Evolutionary conservation across 1,140 invertebrate genomes (phyloP), one percentile per base, ranked within the genome.

Genomic region (Sinella curviseta): DNA sequence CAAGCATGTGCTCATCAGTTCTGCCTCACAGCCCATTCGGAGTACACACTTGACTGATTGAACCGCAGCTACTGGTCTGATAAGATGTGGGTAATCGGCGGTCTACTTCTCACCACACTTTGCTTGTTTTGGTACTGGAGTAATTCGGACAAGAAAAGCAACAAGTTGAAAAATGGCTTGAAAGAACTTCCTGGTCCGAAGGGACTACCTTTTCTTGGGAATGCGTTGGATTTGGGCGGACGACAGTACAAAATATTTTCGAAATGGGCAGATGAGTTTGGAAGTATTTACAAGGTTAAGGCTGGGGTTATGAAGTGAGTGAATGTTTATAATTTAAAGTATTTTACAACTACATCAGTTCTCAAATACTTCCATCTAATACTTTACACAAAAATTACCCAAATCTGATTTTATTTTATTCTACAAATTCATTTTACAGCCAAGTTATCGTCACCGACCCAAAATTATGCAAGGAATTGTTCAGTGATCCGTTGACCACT

Each of bases 381-480:
- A n/a, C n/a, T n/a, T n/a, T n/a, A n/a, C n/a, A n/a, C n/a, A n/a
- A n/a, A n/a, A n/a, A n/a, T n/a, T n/a, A n/a, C n/a, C n/a, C n/a
- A n/a, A n/a, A n/a, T n/a, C n/a, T n/a, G n/a, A n/a, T n/a, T n/a
- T n/a, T n/a, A n/a, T n/a, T n/a, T n/a, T n/a, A n/a, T n/a, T n/a
- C n/a, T 48, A 48, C 20, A 12, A 48, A 48, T 12, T 12, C 39
- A 48, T 48, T 48, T 48, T 48, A n/a, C n/a, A n/a, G n/a, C n/a
- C n/a, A n/a, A n/a, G 55, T 74, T 14, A 36, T 74, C 14, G 31
- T 74, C 30, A 30, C 70, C 24, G 70, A 74, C 30, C 70, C 30
- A 4, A 74, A 74, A 74, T 2, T 74, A 24, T 31, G 12, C 26
- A 74, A 74, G 33, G 70, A 74, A 36, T 30, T 74, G 17, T 74